Evolutionary conservation across 2,797 vertebrate species (phyloP).

Genomic region (Thripadectes ignobilis): DNA sequence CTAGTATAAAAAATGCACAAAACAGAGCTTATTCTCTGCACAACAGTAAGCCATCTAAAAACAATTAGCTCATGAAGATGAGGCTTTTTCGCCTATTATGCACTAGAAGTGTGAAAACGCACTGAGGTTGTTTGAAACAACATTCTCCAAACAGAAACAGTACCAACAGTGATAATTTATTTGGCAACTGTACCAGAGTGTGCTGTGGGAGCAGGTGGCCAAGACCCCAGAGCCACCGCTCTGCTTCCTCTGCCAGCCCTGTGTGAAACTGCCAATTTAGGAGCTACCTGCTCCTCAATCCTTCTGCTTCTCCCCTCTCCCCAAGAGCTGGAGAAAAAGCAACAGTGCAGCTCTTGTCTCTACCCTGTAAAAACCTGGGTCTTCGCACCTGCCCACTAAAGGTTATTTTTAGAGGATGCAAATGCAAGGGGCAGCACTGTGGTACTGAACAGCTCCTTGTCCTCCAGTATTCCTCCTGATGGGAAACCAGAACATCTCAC

Average conservation of each 20-base stretch:
- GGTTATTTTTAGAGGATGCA: not conserved
- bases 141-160: not conserved
- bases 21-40: not conserved
- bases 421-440: not conserved
- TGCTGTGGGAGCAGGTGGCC: conserved; percentile 24
- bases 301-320: not conserved
- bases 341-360: accelerated
- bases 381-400: not conserved
- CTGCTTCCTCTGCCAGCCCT: not conserved
- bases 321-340: not conserved
- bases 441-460: not conserved
- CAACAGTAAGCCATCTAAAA: not conserved
- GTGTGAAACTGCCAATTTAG: not conserved
- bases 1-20: not conserved
- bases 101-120: not conserved
- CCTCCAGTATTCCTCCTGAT: accelerated
- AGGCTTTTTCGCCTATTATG: not conserved
- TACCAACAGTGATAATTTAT: not conserved
- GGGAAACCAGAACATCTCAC: accelerated
- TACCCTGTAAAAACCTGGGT: accelerated
- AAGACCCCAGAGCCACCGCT: not conserved
- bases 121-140: not conserved
- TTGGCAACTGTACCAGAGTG: not conserved
- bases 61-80: not conserved
- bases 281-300: conserved; percentile 10